These are phyloP conservation scores for Dreissena rostriformis DNA, from an alignment of 1,140 invertebrate genomes.

Conservation along the genomic window DNA sequence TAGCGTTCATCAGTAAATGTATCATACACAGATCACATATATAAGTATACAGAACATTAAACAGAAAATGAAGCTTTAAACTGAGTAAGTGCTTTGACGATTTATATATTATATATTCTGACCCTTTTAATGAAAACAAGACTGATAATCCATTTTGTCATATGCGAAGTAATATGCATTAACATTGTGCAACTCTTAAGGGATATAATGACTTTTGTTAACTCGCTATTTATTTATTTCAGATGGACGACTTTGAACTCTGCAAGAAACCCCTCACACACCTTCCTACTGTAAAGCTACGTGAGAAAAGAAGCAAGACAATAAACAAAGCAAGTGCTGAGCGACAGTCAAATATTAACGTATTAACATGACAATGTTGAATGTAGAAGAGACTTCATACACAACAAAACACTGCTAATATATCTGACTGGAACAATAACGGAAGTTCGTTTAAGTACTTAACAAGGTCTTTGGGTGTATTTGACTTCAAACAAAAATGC, in stretches of 20 bases:
- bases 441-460: neutral
- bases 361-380: neutral
- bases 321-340: neutral
- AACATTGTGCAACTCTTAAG: too few species aligned
- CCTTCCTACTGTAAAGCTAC: neutral
- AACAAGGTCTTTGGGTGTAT: neutral
- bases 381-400: constrained; percentile 1
- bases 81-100: too few species aligned
- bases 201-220: too few species aligned
- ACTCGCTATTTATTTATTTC: too few species aligned
- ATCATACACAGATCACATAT: too few species aligned
- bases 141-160: too few species aligned
- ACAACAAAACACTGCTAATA: constrained; percentile 1
- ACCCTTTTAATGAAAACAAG: too few species aligned
- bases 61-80: too few species aligned
- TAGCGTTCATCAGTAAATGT: too few species aligned
- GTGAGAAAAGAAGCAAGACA: constrained; percentile 1
- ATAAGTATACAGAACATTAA: too few species aligned
- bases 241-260: neutral
- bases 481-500: constrained; percentile 17
- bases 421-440: neutral
- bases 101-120: too few species aligned
- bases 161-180: too few species aligned
- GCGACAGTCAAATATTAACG: neutral
- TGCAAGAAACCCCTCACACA: neutral